Percentiles rank a stretch among this genome's conserved stretches.
phyloP scores from a whole-genome alignment of 2,888 invertebrate genomes.

The Metalampra italica region DNA sequence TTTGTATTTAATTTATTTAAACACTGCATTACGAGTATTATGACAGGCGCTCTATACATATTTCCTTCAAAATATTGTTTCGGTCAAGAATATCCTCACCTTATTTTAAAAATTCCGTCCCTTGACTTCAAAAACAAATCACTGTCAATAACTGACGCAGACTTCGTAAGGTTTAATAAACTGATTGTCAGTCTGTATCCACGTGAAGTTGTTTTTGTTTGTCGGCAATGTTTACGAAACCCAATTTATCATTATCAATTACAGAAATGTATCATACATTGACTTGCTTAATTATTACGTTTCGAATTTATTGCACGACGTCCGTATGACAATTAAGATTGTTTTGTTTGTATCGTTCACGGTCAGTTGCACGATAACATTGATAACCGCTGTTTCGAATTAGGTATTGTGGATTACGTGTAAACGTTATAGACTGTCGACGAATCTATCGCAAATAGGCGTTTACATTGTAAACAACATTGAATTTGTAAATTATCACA shows the following conservation, averaged over 20 bases:
- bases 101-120: neutral
- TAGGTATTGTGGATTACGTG: neutral
- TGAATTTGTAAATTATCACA: too few species aligned
- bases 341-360: conserved; percentile 9
- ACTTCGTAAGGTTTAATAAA: neutral
- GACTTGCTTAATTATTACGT: conserved; percentile 8
- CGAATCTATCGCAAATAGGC: too few species aligned
- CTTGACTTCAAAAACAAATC: neutral
- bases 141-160: neutral
- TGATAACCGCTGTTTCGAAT: conserved; percentile 7
- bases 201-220: conserved; percentile 6
- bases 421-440: neutral
- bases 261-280: conserved; percentile 4
- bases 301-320: conserved; percentile 7
- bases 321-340: conserved; percentile 9
- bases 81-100: conserved; percentile 3
- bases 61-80: neutral
- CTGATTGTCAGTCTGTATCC: neutral
- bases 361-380: conserved; percentile 17
- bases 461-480: too few species aligned
- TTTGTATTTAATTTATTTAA: too few species aligned
- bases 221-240: conserved; percentile 6
- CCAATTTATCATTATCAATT: conserved; percentile 8
- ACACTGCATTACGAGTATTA: too few species aligned
- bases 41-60: too few species aligned